These are phyloP conservation scores for Rhynchonycteris naso DNA, from an alignment of 2,797 vertebrate species.

Conservation along the genomic window DNA sequence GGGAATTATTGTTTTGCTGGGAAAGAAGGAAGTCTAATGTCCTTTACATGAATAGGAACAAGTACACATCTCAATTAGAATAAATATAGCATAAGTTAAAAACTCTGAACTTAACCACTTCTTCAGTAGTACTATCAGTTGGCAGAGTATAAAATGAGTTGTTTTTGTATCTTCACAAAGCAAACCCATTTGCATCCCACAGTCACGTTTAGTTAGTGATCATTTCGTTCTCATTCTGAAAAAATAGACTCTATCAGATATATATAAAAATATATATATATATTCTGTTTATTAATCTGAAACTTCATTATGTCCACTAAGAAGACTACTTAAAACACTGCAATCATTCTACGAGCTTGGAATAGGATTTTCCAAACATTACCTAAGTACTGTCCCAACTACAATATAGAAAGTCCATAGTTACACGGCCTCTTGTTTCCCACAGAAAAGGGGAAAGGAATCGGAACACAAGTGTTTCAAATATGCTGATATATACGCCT, in stretches of 20 bases:
- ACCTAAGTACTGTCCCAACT: neutral
- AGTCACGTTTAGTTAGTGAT: neutral
- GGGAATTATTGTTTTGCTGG: neutral
- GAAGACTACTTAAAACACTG: neutral
- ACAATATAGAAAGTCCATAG: neutral
- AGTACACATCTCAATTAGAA: neutral
- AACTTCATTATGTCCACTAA: neutral
- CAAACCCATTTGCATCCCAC: neutral
- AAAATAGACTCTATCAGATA: neutral
- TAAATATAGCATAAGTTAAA: neutral
- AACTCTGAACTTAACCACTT: neutral
- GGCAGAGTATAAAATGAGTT: neutral
- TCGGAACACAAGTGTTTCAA: neutral
- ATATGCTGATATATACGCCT: conserved; percentile 23
- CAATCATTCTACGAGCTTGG: neutral
- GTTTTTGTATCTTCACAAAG: neutral
- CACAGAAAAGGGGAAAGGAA: neutral
- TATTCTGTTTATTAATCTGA: conserved; percentile 10
- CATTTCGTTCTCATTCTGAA: neutral
- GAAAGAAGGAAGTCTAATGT: neutral
- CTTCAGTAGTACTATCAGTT: neutral
- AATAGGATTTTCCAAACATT: neutral
- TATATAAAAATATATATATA: neutral
- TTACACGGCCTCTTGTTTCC: neutral
- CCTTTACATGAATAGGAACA: neutral